These are phyloP conservation scores for Hoplostethus mediterraneus DNA, from an alignment of 2,797 vertebrate species.

Conservation along the genomic window DNA sequence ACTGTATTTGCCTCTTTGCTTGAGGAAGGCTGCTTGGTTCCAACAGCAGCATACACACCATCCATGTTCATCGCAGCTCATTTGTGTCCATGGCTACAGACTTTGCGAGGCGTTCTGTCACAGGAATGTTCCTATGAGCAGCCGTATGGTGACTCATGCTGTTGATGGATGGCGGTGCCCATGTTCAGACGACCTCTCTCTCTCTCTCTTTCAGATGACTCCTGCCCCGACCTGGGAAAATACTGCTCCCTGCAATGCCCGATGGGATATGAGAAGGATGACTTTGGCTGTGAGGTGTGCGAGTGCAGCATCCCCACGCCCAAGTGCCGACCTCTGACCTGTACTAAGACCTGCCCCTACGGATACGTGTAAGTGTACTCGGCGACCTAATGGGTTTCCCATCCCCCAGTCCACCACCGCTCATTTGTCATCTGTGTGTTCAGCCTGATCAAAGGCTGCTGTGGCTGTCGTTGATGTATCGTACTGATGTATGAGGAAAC, in stretches of 20 bases:
- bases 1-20: slow-evolving; percentile 21
- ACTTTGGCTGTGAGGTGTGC: slow-evolving; percentile 85
- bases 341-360: slow-evolving; percentile 87
- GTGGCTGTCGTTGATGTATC: slow-evolving; percentile 14
- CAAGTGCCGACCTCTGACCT: slow-evolving; percentile 84
- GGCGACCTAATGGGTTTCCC: slow-evolving; percentile 26
- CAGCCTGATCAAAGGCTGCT: slow-evolving; percentile 21
- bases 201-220: slow-evolving; percentile 81
- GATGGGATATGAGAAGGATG: slow-evolving; percentile 82
- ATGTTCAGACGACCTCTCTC: slow-evolving; percentile 49
- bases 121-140: slow-evolving; percentile 46
- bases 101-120: slow-evolving; percentile 13
- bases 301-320: slow-evolving; percentile 78
- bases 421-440: slow-evolving; percentile 43
- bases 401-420: neutral
- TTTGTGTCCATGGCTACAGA: slow-evolving; percentile 26
- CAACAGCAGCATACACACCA: slow-evolving; percentile 20
- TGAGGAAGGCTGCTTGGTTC: slow-evolving; percentile 1
- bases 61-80: slow-evolving; percentile 30
- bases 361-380: slow-evolving; percentile 85
- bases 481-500: slow-evolving; percentile 13
- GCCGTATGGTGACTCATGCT: slow-evolving; percentile 21
- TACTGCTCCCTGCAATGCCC: slow-evolving; percentile 85
- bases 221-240: slow-evolving; percentile 82
- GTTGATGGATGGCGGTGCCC: slow-evolving; percentile 57